Base-by-base conservation (phyloP, 2,888 invertebrate species). In the Perizoma flavofasciatum region DNA sequence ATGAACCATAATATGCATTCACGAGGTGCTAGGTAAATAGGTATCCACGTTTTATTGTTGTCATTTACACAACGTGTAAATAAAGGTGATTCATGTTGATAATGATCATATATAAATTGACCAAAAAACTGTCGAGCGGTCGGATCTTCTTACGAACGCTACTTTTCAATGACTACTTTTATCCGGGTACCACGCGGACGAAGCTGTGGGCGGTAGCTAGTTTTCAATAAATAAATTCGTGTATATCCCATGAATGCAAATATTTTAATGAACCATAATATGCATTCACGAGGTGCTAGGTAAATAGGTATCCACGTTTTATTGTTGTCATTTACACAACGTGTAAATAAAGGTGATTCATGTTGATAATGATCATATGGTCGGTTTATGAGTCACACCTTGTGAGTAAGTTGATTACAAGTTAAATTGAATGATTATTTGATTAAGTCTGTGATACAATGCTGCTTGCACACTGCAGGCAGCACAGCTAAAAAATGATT, bases 281-380 rank as follows among this genome's bases (percentile, higher is more conserved):
- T 22, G 22, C 22, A 61, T 69, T 59, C 41, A 60, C 53, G 49
- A 47, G 49, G 37, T 37, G 4, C 37, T 37, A 34, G 46, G 51
- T 41, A 43, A 33, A 45, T 53, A 22, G 33, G 48, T 41, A 46
- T 44, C 34, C 53, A 53, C 33, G 7, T 22, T 40, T 55, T 39
- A 57, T 45, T 49, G 53, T 59, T 51, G 49, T 59, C 53, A 44
- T 63, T 41, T 54, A 59, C 32, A 49, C 41, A 40, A 11, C 22
- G 37, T 49, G 57, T 65, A 60, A 66, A 67, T 58, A 66, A 50
- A 53, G 58, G 57, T 70, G 68, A 70, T 49, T 70, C 70, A 68
- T 58, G 10, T 39, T 10, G 40, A 49, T 60, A 47, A 53, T 43
- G 53, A 63, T 65, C 61, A 55, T 51, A 64, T 53, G 55, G 49